These are phyloP conservation scores for Pristionchus entomophagus DNA, from an alignment of 2,888 invertebrate species.

Conservation along the genomic window DNA sequence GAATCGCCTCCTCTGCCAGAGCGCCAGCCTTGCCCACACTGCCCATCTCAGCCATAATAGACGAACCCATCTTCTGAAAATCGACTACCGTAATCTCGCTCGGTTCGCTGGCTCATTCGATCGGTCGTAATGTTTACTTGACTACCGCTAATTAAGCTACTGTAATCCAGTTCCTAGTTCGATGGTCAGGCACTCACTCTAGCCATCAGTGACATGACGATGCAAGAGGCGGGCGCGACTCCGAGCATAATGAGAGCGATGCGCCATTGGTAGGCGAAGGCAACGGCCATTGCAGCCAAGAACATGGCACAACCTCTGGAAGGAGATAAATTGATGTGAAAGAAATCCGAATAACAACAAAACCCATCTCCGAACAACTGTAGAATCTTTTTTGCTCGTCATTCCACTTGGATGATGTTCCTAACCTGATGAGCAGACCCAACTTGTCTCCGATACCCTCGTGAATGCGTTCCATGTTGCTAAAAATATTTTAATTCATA, in stretches of 20 bases:
- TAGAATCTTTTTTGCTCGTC: neutral
- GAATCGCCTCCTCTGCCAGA: conserved; percentile 68
- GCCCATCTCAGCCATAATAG: conserved; percentile 57
- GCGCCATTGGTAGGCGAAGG: conserved; percentile 67
- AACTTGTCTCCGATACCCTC: conserved; percentile 72
- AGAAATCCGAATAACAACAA: neutral
- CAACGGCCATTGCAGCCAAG: conserved; percentile 59
- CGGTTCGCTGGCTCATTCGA: neutral
- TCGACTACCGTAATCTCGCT: neutral
- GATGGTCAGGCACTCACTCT: conserved; percentile 52
- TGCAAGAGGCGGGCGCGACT: conserved; percentile 64
- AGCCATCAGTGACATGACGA: conserved; percentile 68
- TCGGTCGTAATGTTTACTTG: neutral
- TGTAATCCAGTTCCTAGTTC: neutral
- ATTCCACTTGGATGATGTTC: too few species aligned
- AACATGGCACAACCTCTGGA: conserved; percentile 61
- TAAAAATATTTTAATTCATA: conserved; percentile 45
- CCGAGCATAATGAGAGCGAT: conserved; percentile 67
- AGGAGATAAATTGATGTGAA: neutral
- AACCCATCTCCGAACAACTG: neutral
- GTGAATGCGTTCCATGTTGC: conserved; percentile 63
- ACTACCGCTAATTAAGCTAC: neutral
- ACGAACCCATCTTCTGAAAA: conserved; percentile 62
- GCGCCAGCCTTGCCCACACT: conserved; percentile 66
- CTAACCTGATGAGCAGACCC: conserved; percentile 62